phyloP scores from a whole-genome alignment of 1,140 invertebrate genomes.

The Meloidogyne hapla region DNA sequence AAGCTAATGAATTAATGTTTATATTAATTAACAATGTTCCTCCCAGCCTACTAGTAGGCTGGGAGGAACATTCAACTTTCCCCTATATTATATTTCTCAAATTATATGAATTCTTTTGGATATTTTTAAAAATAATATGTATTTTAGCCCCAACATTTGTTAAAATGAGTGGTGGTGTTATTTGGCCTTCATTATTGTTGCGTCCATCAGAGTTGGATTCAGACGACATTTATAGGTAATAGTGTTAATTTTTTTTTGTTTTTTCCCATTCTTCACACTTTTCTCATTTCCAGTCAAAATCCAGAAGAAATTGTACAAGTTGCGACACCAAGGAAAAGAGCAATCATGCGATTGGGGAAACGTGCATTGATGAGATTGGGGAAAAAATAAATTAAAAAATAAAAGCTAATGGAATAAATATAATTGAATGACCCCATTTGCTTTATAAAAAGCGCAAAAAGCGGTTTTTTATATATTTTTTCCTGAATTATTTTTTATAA shows the following conservation, averaged over 20 bases:
- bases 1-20: too few relatives aligned
- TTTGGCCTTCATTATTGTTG: constrained; percentile 5
- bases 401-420: not conserved
- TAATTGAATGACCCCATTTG: not conserved
- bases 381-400: constrained; percentile 2
- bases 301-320: not conserved
- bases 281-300: not conserved
- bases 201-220: not conserved
- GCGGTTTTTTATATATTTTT: not conserved
- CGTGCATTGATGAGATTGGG: constrained; percentile 25
- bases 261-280: not conserved
- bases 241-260: not conserved
- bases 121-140: too few relatives aligned
- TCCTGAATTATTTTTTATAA: not conserved
- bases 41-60: too few relatives aligned
- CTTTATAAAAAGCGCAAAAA: constrained; percentile 1
- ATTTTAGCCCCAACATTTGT: not conserved
- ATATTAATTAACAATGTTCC: too few relatives aligned
- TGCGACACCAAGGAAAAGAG: constrained; percentile 14
- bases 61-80: too few relatives aligned
- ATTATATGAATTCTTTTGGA: too few relatives aligned
- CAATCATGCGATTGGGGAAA: constrained; percentile 23
- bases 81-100: too few relatives aligned
- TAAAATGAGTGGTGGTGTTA: not conserved
- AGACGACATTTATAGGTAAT: not conserved